Percentiles rank a stretch among this genome's conserved stretches.
Conservation (phyloP, 2,888 invertebrate species). For the Rhagonycha lutea region DNA sequence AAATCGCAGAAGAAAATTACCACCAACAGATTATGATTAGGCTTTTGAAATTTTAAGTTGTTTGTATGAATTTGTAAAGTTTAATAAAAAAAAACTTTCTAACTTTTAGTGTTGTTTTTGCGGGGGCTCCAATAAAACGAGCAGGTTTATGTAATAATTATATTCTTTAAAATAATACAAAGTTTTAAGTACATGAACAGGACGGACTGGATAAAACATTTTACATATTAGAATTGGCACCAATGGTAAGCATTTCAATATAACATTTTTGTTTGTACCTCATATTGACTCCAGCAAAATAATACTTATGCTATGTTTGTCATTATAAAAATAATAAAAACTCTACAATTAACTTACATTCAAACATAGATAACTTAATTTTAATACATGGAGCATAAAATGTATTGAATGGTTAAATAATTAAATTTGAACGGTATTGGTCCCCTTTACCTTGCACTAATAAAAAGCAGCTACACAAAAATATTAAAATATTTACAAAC, state of each 20-base stretch:
- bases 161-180: constrained; percentile 2
- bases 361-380: background rate
- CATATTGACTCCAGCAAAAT: background rate
- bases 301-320: background rate
- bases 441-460: constrained; percentile 1
- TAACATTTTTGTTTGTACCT: background rate
- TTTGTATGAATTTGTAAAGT: constrained; percentile 1
- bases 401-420: background rate
- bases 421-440: background rate
- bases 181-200: background rate
- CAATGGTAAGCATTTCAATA: background rate
- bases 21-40: constrained; percentile 46
- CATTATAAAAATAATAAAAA: background rate
- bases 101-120: background rate
- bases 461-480: background rate
- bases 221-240: background rate
- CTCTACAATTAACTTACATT: background rate
- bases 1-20: constrained; percentile 8
- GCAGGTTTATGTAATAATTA: background rate
- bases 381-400: background rate
- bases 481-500: constrained; percentile 1
- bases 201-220: background rate
- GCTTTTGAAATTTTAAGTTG: background rate
- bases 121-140: background rate
- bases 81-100: background rate